Evolutionary conservation across 2,113 vertebrate species (phyloP).

Genomic region (Halichoeres trimaculatus): DNA sequence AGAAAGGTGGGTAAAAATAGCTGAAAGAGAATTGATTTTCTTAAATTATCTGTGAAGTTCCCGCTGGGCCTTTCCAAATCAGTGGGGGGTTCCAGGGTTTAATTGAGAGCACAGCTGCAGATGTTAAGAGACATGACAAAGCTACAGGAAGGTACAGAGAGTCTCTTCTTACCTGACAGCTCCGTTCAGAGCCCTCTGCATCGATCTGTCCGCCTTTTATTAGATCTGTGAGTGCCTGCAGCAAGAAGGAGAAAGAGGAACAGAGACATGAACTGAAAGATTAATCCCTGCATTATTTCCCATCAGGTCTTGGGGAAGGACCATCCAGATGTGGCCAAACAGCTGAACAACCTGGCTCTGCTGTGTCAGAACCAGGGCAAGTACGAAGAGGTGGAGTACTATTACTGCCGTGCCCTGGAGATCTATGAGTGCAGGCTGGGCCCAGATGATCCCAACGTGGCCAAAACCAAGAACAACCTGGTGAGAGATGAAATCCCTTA

Average conservation of each 20-base stretch:
- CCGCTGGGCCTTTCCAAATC: slow-evolving; percentile 22
- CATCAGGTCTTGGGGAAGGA: slow-evolving; percentile 93
- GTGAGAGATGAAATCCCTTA: slow-evolving; percentile 79
- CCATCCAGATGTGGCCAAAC: slow-evolving; percentile 98
- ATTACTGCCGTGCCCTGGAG: slow-evolving; percentile 95
- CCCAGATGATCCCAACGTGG: slow-evolving; percentile 95
- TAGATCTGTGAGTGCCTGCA: slow-evolving; percentile 54
- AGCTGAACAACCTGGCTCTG: slow-evolving; percentile 97
- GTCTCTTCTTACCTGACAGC: slow-evolving; percentile 51
- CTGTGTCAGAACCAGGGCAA: slow-evolving; percentile 99
- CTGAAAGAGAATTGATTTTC: slow-evolving; percentile 46
- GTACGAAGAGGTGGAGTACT: slow-evolving; percentile 97
- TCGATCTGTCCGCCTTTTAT: slow-evolving; percentile 69
- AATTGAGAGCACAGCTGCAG: slow-evolving; percentile 67
- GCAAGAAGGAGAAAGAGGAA: slow-evolving; percentile 6
- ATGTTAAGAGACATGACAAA: slow-evolving; percentile 26
- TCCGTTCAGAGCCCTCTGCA: slow-evolving; percentile 28
- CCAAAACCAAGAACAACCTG: slow-evolving; percentile 99
- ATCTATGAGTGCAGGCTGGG: slow-evolving; percentile 95
- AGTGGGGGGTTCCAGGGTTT: slow-evolving; percentile 49
- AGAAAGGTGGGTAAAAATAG: slow-evolving; percentile 60
- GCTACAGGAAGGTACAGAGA: slow-evolving; percentile 1
- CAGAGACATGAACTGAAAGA: neutral
- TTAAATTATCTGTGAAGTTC: slow-evolving; percentile 51
- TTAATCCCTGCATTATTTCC: slow-evolving; percentile 10